Evolutionary conservation across 2,888 invertebrate species (phyloP), one percentile per base, ranked within the genome.

Genomic region (Pecten maximus): DNA sequence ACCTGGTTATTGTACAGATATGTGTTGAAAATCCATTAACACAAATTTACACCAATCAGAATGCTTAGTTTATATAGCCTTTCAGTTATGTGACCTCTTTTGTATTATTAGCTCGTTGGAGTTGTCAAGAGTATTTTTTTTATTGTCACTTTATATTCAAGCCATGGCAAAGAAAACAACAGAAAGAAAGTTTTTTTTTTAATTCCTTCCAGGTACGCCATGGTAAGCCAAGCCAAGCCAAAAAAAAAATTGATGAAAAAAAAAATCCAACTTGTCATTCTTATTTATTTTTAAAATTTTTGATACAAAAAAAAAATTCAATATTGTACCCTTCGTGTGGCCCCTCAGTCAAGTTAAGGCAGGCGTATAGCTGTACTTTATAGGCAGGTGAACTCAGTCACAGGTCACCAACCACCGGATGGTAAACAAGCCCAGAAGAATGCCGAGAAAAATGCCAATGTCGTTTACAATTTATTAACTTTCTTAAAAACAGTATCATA

Each of bases 381-480:
- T 74, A 74, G 28, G 35, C 74, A 74, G 74, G 74, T 74, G 74
- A 74, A 28, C 74, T 74, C 74, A 35, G 74, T 74, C 74, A 74
- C 74, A 74, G 74, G 28, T 74, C 74, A 74, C 74, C 74, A 10
- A 74, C 28, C 74, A 74, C 74, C 12, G 35, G 74, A 74, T 74
- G 74, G 74, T 35, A 74, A 74, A 74, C 74, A 74, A 74, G 74
- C 23, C 35, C 28, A 35, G 28, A 28, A 28, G 35, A 74, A 74
- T 74, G 35, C 74, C 74, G 35, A 35, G 28, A 28, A 28, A 15
- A 74, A 74, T 74, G 35, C 74, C 74, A 74, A 10, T 74, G 74
- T 74, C 74, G 15, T 74, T 28, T 74, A 74, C 74, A 74, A 74
- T 74, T 74, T 74, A 74, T 74, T 74, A 35, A 74, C 74, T 74